Evolutionary conservation across 92 coral and sea anemone species (phyloP), one percentile per base, ranked within the genome.

Genomic region (Pocillopora grandis): DNA sequence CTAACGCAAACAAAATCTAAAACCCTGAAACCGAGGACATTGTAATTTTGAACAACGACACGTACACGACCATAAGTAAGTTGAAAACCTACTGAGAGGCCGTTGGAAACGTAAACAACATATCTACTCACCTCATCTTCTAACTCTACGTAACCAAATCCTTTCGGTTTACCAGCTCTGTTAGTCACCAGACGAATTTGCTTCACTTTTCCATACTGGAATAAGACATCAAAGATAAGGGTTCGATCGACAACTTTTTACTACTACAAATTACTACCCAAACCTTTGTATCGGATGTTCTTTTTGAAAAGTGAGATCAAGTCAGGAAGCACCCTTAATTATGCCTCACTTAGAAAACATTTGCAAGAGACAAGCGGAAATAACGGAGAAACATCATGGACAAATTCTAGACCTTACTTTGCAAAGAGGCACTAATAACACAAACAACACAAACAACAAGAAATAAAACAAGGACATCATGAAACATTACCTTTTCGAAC

Each of bases 121-220:
- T 0, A 2, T 21, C 21, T 35, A 0, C 86, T 71, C 72, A 96
- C 99, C 98, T 96, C 98, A 36, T 94, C 91, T 74, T 91, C 99
- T 65, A 80, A 94, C 87, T 96, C 98, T 23, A 96, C 92, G 68
- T 96, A 96, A 14, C 95, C 99, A 66, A 82, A 94, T 37, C 99
- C 99, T 76, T 94, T 96, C 12, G 96, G 93, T 80, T 96, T 96
- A 9, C 99, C 99, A 10, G 91, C 93, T 75, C 98, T 76, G 78
- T 84, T 92, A 12, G 97, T 90, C 31, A 94, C 99, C 12, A 96
- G 90, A 27, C 99, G 95, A 52, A 96, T 92, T 89, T 96, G 90
- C 67, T 89, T 94, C 12, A 96, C 76, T 66, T 91, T 89, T 37
- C 99, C 99, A 70, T 92, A 92, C 99, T 96, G 84, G 14, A 81